Evolutionary conservation across 1,140 invertebrate species (phyloP).

Genomic region (Contarinia nasturtii): DNA sequence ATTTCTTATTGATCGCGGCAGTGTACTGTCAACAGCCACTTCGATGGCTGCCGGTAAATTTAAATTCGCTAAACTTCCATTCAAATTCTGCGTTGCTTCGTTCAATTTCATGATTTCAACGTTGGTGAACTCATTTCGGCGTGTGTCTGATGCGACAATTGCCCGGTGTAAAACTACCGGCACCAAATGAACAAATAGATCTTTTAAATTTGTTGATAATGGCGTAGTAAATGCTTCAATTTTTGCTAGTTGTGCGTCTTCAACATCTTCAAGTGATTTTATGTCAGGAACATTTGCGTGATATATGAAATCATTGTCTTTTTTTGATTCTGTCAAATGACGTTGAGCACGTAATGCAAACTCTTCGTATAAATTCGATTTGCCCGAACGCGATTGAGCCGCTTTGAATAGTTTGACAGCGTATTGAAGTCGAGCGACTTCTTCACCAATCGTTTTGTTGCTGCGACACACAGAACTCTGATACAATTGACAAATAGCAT

Average conservation of each 20-base stretch:
- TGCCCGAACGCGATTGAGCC: constrained; percentile 45
- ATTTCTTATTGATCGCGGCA: constrained; percentile 77
- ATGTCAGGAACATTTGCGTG: constrained; percentile 85
- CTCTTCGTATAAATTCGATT: constrained; percentile 44
- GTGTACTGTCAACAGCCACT: constrained; percentile 49
- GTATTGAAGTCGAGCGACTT: constrained; percentile 70
- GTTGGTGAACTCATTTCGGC: constrained; percentile 66
- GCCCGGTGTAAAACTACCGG: constrained; percentile 83
- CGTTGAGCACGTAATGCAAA: constrained; percentile 50
- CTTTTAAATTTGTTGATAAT: constrained; percentile 53
- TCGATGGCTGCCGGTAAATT: constrained; percentile 97
- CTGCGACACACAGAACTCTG: constrained; percentile 67
- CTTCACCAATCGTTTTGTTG: constrained; percentile 74
- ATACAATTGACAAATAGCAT: constrained; percentile 75
- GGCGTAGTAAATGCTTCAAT: constrained; percentile 44
- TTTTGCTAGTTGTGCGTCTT: constrained; percentile 72
- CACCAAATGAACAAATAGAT: constrained; percentile 73
- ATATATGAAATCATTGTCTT: constrained; percentile 98
- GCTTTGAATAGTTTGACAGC: constrained; percentile 60
- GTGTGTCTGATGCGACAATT: constrained; percentile 59
- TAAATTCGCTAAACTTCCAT: constrained; percentile 76
- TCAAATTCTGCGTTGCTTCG: constrained; percentile 77
- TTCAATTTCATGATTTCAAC: constrained; percentile 60
- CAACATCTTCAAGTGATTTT: constrained; percentile 53
- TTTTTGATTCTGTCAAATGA: constrained; percentile 61